These are phyloP conservation scores for Cylas formicarius DNA, from an alignment of 1,140 invertebrate genomes.

Conservation along the genomic window DNA sequence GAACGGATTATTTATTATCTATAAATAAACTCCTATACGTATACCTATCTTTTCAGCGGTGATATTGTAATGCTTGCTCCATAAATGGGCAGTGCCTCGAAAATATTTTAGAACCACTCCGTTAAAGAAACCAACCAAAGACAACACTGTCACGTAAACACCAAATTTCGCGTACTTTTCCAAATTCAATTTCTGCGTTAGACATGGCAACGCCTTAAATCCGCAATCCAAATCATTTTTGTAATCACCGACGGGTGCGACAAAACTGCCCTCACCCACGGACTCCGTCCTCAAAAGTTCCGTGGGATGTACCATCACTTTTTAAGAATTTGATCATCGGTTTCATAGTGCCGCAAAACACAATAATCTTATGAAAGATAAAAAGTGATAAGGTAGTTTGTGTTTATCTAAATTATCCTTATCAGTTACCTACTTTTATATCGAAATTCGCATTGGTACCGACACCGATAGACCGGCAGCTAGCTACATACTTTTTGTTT, in stretches of 20 bases:
- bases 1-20: conserved; percentile 1
- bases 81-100: conserved; percentile 45
- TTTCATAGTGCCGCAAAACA: no score
- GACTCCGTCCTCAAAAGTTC: conserved; percentile 34
- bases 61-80: conserved; percentile 31
- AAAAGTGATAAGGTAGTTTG: no score
- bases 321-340: conserved; percentile 1
- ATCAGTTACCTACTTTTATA: no score
- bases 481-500: no score
- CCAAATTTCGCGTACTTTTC: conserved; percentile 51
- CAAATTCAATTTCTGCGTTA: conserved; percentile 44
- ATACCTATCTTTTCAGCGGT: conserved; percentile 26
- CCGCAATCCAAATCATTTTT: conserved; percentile 55
- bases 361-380: no score
- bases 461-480: no score
- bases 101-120: conserved; percentile 51
- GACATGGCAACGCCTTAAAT: conserved; percentile 48
- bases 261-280: conserved; percentile 37
- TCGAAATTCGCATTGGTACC: no score
- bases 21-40: background rate
- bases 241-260: conserved; percentile 34
- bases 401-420: no score
- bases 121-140: conserved; percentile 47
- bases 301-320: conserved; percentile 37
- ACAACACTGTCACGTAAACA: conserved; percentile 47